Percentiles rank a stretch among this genome's conserved stretches.
Conservation (phyloP, 2,113 vertebrate genomes). For the Ancistrus triradiatus region DNA sequence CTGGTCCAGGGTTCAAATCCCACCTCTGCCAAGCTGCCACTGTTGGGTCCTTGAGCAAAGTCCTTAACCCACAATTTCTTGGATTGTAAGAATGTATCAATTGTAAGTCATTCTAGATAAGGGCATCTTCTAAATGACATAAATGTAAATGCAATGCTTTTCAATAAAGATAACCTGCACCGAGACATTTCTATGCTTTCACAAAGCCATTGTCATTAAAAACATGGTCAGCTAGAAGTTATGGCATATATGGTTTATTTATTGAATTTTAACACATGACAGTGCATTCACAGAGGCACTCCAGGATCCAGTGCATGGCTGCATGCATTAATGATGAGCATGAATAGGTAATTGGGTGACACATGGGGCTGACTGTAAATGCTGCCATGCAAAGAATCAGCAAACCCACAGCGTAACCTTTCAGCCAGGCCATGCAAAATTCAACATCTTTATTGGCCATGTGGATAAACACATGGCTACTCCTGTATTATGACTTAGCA, state of each 20-base stretch:
- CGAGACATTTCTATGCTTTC: background rate
- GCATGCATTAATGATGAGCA: conserved; percentile 66
- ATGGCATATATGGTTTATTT: conserved; percentile 8
- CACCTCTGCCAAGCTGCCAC: too few relatives aligned
- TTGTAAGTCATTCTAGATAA: background rate
- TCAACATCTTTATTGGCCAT: conserved; percentile 47
- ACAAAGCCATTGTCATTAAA: background rate
- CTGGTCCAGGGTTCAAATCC: too few relatives aligned
- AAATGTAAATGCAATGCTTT: background rate
- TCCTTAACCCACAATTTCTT: too few relatives aligned
- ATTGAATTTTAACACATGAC: conserved; percentile 34
- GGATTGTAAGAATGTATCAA: too few relatives aligned
- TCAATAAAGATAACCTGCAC: background rate
- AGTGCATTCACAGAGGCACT: conserved; percentile 49
- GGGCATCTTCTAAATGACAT: background rate
- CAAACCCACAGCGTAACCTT: conserved; percentile 61
- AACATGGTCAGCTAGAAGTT: background rate
- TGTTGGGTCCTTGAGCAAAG: too few relatives aligned
- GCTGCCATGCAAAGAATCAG: conserved; percentile 61
- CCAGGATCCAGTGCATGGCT: conserved; percentile 42
- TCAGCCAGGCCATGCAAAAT: conserved; percentile 62
- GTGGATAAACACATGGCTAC: conserved; percentile 42
- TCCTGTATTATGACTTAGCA: conserved; percentile 14
- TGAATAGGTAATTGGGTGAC: conserved; percentile 70
- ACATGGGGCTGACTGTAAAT: conserved; percentile 62